phyloP scores from a whole-genome alignment of 1,140 invertebrate genomes.

The Diplogasteroides magnus region DNA sequence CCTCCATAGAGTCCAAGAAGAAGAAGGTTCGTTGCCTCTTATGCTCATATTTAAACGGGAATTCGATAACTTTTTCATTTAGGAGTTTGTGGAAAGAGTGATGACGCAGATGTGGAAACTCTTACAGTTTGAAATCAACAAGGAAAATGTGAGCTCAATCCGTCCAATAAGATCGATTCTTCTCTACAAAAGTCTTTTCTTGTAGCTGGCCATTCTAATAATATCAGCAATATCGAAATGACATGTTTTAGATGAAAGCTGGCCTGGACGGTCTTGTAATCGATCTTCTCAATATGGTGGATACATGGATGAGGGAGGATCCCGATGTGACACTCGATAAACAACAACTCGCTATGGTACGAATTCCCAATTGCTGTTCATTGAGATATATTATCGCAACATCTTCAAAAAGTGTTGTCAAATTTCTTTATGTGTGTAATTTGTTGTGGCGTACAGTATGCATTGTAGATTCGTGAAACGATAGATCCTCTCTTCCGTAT shows the following conservation, averaged over 20 bases:
- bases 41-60: too few species aligned
- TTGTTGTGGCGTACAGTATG: too few species aligned
- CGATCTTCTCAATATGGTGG: slow-evolving; percentile 18
- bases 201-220: not conserved
- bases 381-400: too few species aligned
- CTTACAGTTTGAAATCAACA: slow-evolving; percentile 8
- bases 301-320: slow-evolving; percentile 14
- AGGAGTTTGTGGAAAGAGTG: slow-evolving; percentile 7
- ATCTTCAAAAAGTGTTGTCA: too few species aligned
- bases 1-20: slow-evolving; percentile 2
- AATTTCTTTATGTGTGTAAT: too few species aligned
- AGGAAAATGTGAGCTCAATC: not conserved
- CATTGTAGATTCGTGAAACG: not conserved
- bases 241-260: slow-evolving; percentile 3
- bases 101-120: slow-evolving; percentile 24
- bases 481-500: not conserved
- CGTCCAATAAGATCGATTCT: not conserved
- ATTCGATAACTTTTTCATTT: not conserved
- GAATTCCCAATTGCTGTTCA: not conserved
- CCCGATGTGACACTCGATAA: not conserved
- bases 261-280: slow-evolving; percentile 18
- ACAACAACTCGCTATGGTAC: slow-evolving; percentile 3
- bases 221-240: too few species aligned
- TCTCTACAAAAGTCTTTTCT: not conserved
- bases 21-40: too few species aligned